Base-by-base conservation (phyloP, 2,888 invertebrate species). In the Patella caerulea region DNA sequence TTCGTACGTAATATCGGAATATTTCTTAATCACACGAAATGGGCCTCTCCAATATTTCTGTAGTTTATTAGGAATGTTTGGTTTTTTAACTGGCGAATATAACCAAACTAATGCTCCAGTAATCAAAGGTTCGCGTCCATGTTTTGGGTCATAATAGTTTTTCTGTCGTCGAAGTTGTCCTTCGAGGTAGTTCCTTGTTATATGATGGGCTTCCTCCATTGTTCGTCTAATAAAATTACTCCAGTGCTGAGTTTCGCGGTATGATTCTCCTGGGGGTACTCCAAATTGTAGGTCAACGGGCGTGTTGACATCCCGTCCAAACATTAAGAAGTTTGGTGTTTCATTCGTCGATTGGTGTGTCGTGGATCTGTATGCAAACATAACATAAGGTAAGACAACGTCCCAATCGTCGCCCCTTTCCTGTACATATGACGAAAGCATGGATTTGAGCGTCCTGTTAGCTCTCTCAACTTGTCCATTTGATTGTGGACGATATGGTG, bases 401-500 rank as follows among this genome's bases (percentile, higher is more conserved):
- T 83, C 83, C 82, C 83, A 82, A 69, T 82, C 73, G 19, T 45
- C 71, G 24, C 78, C 74, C 70, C 80, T 76, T 17, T 80, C 71
- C 34, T 59, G 52, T 11, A 82, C 75, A 73, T 52, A 79, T 5
- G 73, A 72, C 19, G 73, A 73, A 7, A 82, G 70, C 82, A 83
- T 82, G 2, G 76, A 69, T 45, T 56, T 45, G 14, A 83, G 53
- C 3, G 81, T 83, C 17, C 74, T 69, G 45, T 81, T 83, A 29
- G 78, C 73, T n/a, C n/a, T n/a, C 72, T 83, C 82, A 3, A 81
- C 77, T 74, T 81, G 76, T 2, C 81, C 83, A 55, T 83, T 79
- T 14, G 78, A 79, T 65, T 82, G 76, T 15, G 81, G 79, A 71
- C 77, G 78, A 54, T 80, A 83, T 14, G 81, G 74, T 3, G 81